Base-by-base conservation (phyloP, 2,113 vertebrate species). In the Kryptolebias marmoratus region DNA sequence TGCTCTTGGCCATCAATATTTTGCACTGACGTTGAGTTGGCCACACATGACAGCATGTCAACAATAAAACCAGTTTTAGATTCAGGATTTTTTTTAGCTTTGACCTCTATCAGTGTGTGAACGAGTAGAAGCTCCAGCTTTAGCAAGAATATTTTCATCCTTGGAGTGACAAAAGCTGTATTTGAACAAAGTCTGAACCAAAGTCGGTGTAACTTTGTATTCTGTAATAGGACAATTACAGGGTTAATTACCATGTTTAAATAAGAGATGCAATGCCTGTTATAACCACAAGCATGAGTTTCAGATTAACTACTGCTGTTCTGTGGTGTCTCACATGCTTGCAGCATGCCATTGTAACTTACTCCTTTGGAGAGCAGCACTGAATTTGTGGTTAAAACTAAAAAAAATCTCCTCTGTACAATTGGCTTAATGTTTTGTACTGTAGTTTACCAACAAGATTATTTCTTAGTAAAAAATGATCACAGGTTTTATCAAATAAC, bases 241-340 rank as follows among this genome's bases (percentile, higher is more conserved):
- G 9, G 31, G 16, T 73, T 73, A 58, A 39, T 36, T 3, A 11
- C 42, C 30, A 67, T 58, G 49, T n/a, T 60, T 3, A 49, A 60
- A 7, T 27, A 49, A 22, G 5, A 63, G 55, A 39, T 57, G 27
- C 12, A 12, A 0, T 1, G 47, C 5, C 15, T 47, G 0, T 9
- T 30, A 15, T 11, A 5, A 9, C 18, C 42, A 54, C 47, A 49
- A 16, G 10, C 44, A 44, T n/a, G 5, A 30, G 14, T 66, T 55
- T 12, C 0, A n/a, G n/a, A 56, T 60, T 31, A 49, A 42, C 61
- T 39, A 14, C 0, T 36, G 60, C 63, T 30, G 39, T 70, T 56
- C 15, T 69, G 49, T 65, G 36, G 27, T 39, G 5, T 83, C 47
- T 70, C 60, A 79, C 55, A n/a, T 12, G 71, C 80, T 71, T 79